Base-by-base conservation (phyloP, 2,113 vertebrate genomes). In the Chroicocephalus ridibundus region DNA sequence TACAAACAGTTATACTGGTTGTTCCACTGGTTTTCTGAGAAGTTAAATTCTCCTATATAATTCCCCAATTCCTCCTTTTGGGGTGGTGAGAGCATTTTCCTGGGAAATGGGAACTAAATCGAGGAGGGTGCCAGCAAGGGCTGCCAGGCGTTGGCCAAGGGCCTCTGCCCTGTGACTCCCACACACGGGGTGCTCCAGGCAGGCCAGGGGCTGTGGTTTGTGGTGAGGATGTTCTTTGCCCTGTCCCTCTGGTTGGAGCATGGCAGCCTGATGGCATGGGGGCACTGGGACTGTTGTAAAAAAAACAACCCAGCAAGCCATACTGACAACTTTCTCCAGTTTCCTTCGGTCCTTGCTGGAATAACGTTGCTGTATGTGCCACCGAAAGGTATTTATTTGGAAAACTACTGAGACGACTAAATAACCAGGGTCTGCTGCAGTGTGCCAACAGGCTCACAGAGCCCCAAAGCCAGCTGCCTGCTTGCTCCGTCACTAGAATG, bases 141-240 rank as follows among this genome's bases (percentile, higher is more conserved):
- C 31, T 65, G 31, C 46, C 51, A 26, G 10, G 6, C 15, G 6
- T 79, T 32, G 47, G 34, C 31, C n/a, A 25, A 66, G 55, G 38
- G 17, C 3, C 34, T 11, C 11, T 3, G 10, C 34, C 29, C 61
- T 26, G 62, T 40, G n/a, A 21, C 65, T 36, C 25, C 57, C 42
- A 29, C 31, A 38, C 13, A 4, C 0, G 1, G n/a, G n/a, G 18
- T 22, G 66, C 27, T 90, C 75, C 3, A 5, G 6, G 1, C 0
- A 5, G 54, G 22, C 44, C 25, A 32, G 64, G 29, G 21, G 26
- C 69, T 78, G 31, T 10, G 31, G 2, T 58, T 62, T 49, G 49
- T 3, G 2, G 29, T 36, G 46, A 65, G 25, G 36, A 49, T 31
- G 44, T 12, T 70, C 64, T 51, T n/a, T 66, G 26, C 12, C 38